Percentiles rank a stretch among this genome's conserved stretches.
These are phyloP conservation scores for Cololabis saira DNA, from an alignment of 2,113 vertebrate genomes.

Conservation along the genomic window DNA sequence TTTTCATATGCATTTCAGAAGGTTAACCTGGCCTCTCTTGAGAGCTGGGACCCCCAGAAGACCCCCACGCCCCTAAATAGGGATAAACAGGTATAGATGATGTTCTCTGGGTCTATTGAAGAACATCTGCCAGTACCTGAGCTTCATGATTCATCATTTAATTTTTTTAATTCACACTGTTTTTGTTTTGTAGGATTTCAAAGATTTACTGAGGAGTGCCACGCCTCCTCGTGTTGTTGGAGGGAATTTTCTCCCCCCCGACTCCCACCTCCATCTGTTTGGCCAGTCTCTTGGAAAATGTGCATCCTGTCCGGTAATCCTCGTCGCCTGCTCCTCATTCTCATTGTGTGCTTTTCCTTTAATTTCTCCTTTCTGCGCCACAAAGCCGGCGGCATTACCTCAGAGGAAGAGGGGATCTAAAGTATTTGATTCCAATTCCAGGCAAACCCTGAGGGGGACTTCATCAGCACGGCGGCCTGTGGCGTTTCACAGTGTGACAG, in stretches of 20 bases:
- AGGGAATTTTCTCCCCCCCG: background rate
- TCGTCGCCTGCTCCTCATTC: constrained; percentile 63
- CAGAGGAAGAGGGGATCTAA: constrained; percentile 67
- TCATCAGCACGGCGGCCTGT: constrained; percentile 69
- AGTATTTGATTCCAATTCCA: constrained; percentile 79
- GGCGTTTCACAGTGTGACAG: constrained; percentile 49
- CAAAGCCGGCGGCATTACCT: constrained; percentile 67
- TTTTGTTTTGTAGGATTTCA: background rate
- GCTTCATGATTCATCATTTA: too few relatives aligned
- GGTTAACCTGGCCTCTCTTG: too few relatives aligned
- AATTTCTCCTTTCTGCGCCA: constrained; percentile 58
- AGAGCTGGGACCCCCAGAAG: too few relatives aligned
- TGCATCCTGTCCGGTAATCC: constrained; percentile 69
- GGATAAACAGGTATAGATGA: too few relatives aligned
- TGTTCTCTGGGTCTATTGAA: too few relatives aligned
- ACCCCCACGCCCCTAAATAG: too few relatives aligned
- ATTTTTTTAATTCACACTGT: too few relatives aligned
- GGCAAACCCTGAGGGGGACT: constrained; percentile 73
- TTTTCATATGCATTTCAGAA: too few relatives aligned
- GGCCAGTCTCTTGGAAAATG: constrained; percentile 68
- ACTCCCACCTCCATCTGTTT: constrained; percentile 52
- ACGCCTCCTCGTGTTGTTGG: background rate
- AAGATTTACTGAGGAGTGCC: background rate
- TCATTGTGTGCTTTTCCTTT: constrained; percentile 66
- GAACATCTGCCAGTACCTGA: too few relatives aligned